Base-by-base conservation (phyloP, 1,140 invertebrate species). In the Nomia melanderi region DNA sequence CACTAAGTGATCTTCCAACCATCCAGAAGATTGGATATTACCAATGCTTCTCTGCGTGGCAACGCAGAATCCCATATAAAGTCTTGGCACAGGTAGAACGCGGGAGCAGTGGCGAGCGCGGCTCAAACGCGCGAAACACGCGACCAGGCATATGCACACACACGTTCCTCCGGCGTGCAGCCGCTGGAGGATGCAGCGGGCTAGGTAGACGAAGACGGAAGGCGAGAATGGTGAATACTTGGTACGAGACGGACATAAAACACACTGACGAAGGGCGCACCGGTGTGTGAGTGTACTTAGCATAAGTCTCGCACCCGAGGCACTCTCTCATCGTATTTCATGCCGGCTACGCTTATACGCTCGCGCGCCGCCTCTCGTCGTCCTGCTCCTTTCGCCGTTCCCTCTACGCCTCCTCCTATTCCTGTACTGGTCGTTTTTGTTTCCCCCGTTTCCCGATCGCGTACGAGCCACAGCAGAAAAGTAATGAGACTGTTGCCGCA, bases 241-340 rank as follows among this genome's bases (percentile, higher is more conserved):
- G 72, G 47, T 66, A 59, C 79, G 50, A 71, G 76, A 69, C 53
- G 63, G 25, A 66, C 75, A 72, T 84, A 75, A 79, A 85, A 85
- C 74, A 81, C 83, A 73, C 73, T 67, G 8, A n/a, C 27, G 9
- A 27, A 33, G 74, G 27, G 9, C n/a, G n/a, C n/a, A n/a, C 33
- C 33, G 39, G 86, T 84, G 64, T 84, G 86, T 82, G n/a, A n/a
- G 81, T 85, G 88, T 88, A 89, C 87, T 90, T 90, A 89, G 86
- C 89, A 90, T 89, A 88, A 89, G 88, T 89, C 88, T 86, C 79
- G 86, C 82, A 89, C 88, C 88, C 87, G 89, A 89, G 88, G 88
- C 88, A 85, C 81, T 90, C 88, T 90, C 88, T 88, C 88, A 88
- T 90, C 88, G 86, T 90, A 90, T 90, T 90, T 90, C 88, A 90